phyloP scores from a whole-genome alignment of 2,888 invertebrate species.

The Tetragnatha montana region DNA sequence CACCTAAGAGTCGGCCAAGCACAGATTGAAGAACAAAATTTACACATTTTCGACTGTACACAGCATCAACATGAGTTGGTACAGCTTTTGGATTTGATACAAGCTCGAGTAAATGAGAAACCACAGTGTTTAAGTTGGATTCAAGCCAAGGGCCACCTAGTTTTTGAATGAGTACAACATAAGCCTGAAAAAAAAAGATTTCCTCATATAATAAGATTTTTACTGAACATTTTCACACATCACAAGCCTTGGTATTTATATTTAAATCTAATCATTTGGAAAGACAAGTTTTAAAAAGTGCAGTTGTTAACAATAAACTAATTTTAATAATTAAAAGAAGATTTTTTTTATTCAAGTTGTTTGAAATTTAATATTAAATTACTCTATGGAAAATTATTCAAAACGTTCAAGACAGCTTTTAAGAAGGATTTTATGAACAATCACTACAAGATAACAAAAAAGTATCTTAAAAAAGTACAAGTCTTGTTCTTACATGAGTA shows the following conservation, averaged over 20 bases:
- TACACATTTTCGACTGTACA: constrained; percentile 97
- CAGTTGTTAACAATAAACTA: no score
- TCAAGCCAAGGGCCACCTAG: constrained; percentile 97
- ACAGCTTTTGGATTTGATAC: constrained; percentile 96
- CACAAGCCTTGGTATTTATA: no score
- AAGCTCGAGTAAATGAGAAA: constrained; percentile 93
- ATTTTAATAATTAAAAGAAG: not conserved
- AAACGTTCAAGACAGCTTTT: not conserved
- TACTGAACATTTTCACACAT: not conserved
- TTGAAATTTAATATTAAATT: not conserved
- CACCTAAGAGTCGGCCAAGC: constrained; percentile 94
- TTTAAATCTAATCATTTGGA: no score
- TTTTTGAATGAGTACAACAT: constrained; percentile 94
- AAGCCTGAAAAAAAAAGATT: constrained; percentile 81
- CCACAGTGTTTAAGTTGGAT: constrained; percentile 88
- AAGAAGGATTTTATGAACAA: not conserved
- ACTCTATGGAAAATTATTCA: not conserved
- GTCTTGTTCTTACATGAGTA: constrained; percentile 86
- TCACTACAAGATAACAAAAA: not conserved
- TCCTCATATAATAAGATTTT: not conserved
- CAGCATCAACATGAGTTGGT: constrained; percentile 96
- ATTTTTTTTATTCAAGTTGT: not conserved
- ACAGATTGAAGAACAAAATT: constrained; percentile 94
- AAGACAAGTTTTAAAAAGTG: no score
- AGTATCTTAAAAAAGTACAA: not conserved